Conservation (phyloP, 2,113 vertebrate genomes). For the Aspiorhynchus laticeps region DNA sequence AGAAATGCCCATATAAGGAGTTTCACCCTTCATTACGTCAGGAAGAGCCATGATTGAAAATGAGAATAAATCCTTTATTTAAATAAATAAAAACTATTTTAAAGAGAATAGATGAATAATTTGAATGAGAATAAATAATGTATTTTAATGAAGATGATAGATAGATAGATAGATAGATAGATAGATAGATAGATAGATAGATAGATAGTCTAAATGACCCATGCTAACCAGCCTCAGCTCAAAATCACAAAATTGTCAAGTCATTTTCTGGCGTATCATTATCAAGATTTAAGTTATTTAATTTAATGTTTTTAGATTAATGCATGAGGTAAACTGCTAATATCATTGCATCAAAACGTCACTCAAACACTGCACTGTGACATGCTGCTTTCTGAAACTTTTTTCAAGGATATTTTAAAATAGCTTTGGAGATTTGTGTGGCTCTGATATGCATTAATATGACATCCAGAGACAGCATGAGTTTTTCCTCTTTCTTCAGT, state of each 20-base stretch:
- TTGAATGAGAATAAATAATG: too few relatives aligned
- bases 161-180: too few relatives aligned
- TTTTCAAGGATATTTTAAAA: slow-evolving; percentile 22
- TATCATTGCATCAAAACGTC: not conserved
- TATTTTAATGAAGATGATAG: too few relatives aligned
- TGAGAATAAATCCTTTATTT: too few relatives aligned
- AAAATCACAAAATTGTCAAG: not conserved
- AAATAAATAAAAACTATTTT: too few relatives aligned
- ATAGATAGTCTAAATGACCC: not conserved
- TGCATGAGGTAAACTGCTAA: not conserved
- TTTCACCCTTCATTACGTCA: too few relatives aligned
- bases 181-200: too few relatives aligned
- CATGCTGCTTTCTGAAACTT: not conserved
- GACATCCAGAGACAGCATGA: slow-evolving; percentile 5
- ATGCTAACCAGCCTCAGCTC: not conserved
- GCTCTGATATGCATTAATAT: slow-evolving; percentile 7
- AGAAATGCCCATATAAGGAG: too few relatives aligned
- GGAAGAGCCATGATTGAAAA: too few relatives aligned
- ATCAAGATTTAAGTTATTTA: not conserved
- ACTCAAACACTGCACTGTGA: not conserved
- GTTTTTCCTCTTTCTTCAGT: not conserved
- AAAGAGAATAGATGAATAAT: too few relatives aligned
- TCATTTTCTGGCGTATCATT: not conserved
- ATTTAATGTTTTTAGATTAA: not conserved
- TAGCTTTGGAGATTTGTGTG: slow-evolving; percentile 5